These are phyloP conservation scores for Xenops minutus DNA, from an alignment of 2,797 vertebrate species.

Conservation along the genomic window DNA sequence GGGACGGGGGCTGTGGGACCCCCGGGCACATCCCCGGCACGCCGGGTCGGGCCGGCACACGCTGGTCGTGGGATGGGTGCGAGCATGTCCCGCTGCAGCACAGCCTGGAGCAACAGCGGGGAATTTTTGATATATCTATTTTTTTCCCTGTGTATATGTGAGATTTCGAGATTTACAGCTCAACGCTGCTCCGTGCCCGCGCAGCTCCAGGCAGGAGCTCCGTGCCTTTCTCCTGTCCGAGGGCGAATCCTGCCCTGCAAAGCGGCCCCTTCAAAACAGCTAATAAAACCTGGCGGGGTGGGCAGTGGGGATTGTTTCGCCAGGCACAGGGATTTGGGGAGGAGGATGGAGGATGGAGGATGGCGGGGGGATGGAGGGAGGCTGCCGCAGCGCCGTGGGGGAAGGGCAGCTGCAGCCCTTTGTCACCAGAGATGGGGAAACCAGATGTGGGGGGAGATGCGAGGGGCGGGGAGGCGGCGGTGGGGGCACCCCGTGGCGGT, in stretches of 20 bases:
- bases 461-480: neutral
- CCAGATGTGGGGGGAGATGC: conserved; percentile 43
- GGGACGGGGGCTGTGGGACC: neutral
- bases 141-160: neutral
- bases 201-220: neutral
- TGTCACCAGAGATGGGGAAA: conserved; percentile 53
- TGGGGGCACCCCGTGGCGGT: neutral
- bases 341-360: neutral
- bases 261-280: neutral
- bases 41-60: neutral
- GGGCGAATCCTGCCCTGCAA: neutral
- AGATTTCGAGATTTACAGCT: neutral
- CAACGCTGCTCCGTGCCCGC: neutral
- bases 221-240: neutral
- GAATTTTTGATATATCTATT: neutral
- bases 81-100: neutral
- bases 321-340: neutral
- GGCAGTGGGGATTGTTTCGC: neutral
- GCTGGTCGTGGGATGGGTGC: neutral
- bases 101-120: neutral
- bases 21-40: neutral
- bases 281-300: neutral
- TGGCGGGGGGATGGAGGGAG: neutral
- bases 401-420: conserved; percentile 60
- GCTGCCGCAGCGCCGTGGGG: conserved; percentile 16